phyloP scores from a whole-genome alignment of 2,888 invertebrate genomes.

The Iselma pallidipennis region DNA sequence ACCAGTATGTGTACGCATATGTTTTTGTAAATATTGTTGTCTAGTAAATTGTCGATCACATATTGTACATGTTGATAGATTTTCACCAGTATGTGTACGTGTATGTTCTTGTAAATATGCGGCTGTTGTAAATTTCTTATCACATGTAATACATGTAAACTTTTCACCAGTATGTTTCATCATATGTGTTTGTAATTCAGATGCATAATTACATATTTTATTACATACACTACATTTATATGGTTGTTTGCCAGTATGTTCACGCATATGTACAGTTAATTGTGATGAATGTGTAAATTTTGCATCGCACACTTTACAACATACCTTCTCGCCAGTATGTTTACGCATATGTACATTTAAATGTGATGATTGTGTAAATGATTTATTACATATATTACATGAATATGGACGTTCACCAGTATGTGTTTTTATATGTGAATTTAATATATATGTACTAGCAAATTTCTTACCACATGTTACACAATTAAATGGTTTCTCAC shows the following conservation, averaged over 20 bases:
- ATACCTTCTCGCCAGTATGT: conserved; percentile 61
- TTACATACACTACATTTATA: conserved; percentile 52
- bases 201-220: conserved; percentile 51
- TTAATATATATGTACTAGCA: conserved; percentile 64
- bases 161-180: conserved; percentile 51
- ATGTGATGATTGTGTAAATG: conserved; percentile 66
- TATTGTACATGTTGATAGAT: conserved; percentile 52
- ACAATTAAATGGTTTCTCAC: conserved; percentile 51
- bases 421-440: conserved; percentile 65
- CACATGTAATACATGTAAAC: conserved; percentile 48
- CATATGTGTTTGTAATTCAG: conserved; percentile 50
- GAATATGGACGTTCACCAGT: conserved; percentile 66
- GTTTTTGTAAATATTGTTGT: conserved; percentile 60
- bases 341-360: conserved; percentile 62
- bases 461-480: conserved; percentile 57
- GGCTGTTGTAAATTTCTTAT: conserved; percentile 51
- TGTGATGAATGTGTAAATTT: conserved; percentile 54
- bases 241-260: conserved; percentile 53
- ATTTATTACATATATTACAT: conserved; percentile 62
- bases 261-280: conserved; percentile 52
- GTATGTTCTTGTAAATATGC: conserved; percentile 50
- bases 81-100: conserved; percentile 52
- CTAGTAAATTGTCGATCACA: conserved; percentile 59
- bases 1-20: conserved; percentile 59
- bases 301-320: conserved; percentile 48